These are phyloP conservation scores for Tachycineta bicolor DNA, from an alignment of 2,113 vertebrate species.

Conservation along the genomic window DNA sequence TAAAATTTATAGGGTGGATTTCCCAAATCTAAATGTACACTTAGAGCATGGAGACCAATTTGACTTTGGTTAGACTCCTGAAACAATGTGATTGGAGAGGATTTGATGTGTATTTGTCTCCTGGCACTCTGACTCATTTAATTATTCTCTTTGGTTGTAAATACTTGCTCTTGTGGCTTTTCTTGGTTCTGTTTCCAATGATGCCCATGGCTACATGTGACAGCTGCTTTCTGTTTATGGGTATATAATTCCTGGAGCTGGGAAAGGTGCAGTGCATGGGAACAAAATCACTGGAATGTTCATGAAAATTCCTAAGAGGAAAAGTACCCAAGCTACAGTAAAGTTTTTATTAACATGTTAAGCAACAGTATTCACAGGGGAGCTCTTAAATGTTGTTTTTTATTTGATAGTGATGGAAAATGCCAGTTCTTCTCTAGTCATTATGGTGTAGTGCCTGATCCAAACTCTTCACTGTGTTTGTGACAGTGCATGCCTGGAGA, in stretches of 20 bases:
- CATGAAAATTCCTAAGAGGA: background rate
- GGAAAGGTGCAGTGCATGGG: background rate
- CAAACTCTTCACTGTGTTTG: background rate
- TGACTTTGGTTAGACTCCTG: background rate
- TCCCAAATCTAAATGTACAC: background rate
- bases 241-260: background rate
- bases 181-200: background rate
- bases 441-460: background rate
- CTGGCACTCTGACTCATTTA: background rate
- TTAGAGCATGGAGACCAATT: background rate
- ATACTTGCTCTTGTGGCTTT: background rate
- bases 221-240: background rate
- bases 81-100: background rate
- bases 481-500: background rate
- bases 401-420: background rate
- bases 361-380: background rate
- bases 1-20: background rate
- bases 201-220: background rate
- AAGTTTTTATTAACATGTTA: background rate
- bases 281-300: background rate
- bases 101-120: background rate
- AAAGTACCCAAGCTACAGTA: background rate
- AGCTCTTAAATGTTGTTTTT: background rate
- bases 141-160: background rate
- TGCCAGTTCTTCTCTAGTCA: background rate